Evolutionary conservation across 2,797 vertebrate genomes (phyloP).

Genomic region (Urophycis tenuis): DNA sequence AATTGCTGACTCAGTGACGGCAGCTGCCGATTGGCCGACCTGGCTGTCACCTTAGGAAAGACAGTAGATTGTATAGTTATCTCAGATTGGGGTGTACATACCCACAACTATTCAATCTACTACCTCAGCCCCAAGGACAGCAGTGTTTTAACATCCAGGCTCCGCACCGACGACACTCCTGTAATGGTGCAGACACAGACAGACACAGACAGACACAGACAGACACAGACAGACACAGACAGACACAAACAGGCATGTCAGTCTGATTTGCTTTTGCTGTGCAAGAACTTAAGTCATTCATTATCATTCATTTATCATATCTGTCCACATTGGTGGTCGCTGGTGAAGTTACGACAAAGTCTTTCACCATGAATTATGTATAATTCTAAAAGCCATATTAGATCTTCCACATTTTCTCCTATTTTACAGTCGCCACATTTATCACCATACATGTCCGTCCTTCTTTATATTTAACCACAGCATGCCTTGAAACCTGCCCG

Average conservation of each 20-base stretch:
- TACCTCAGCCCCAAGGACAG: conserved; percentile 95
- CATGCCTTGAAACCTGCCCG: background rate
- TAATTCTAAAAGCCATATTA: background rate
- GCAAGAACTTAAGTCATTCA: background rate
- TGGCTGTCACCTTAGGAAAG: conserved; percentile 90
- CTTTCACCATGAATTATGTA: background rate
- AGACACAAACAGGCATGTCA: conserved; percentile 36
- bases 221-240: background rate
- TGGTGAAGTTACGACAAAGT: background rate
- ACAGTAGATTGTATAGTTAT: conserved; percentile 97
- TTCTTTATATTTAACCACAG: background rate
- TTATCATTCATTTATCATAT: background rate
- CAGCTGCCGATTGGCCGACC: conserved; percentile 59
- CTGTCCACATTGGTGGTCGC: background rate
- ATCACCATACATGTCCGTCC: background rate
- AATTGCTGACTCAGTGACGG: conserved; percentile 34
- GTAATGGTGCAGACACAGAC: conserved; percentile 32
- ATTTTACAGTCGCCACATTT: background rate
- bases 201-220: background rate
- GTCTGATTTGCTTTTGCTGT: conserved; percentile 2
- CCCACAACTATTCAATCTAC: conserved; percentile 97
- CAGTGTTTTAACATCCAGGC: conserved; percentile 52
- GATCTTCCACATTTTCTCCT: background rate
- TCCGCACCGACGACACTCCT: conserved; percentile 44
- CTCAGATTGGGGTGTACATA: conserved; percentile 77